phyloP scores from a whole-genome alignment of 2,888 invertebrate genomes.

The Lordiphosa fenestrarum region DNA sequence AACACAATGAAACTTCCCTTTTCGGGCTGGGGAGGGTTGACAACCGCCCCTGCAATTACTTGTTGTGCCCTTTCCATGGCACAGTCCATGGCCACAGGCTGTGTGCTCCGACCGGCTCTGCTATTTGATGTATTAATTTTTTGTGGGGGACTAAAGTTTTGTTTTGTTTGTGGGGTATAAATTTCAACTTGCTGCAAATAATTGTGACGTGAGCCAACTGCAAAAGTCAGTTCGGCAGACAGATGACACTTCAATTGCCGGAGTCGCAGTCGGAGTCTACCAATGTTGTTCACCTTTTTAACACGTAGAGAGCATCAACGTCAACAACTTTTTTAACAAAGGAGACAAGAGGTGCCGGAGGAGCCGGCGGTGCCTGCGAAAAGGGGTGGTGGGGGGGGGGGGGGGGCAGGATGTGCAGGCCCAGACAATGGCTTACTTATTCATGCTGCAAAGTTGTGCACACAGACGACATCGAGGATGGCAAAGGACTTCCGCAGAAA shows the following conservation, averaged over 20 bases:
- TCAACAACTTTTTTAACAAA: constrained; percentile 72
- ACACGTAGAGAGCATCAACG: constrained; percentile 72
- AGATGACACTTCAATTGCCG: constrained; percentile 69
- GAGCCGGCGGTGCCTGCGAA: no score
- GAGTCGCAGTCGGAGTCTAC: constrained; percentile 46
- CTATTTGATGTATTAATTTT: constrained; percentile 65
- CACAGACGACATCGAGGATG: constrained; percentile 41
- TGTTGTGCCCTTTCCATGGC: constrained; percentile 48
- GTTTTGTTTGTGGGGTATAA: constrained; percentile 35
- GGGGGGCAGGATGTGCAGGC: constrained; percentile 1
- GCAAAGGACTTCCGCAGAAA: constrained; percentile 69
- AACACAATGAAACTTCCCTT: constrained; percentile 32
- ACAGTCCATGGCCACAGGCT: constrained; percentile 40
- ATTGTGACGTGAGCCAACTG: constrained; percentile 61
- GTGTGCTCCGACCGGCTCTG: constrained; percentile 16
- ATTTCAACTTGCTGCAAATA: constrained; percentile 72
- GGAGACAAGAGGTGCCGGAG: constrained; percentile 16
- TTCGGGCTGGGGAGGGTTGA: constrained; percentile 1
- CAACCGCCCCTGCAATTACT: constrained; percentile 54
- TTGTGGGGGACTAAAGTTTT: constrained; percentile 1
- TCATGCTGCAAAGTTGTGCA: constrained; percentile 66
- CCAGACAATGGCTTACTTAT: constrained; percentile 69
- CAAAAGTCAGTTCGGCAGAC: constrained; percentile 54
- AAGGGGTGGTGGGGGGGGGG: neutral
- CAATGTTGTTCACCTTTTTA: constrained; percentile 75